phyloP scores from a whole-genome alignment of 1,140 invertebrate species.

The Chlorops oryzae region DNA sequence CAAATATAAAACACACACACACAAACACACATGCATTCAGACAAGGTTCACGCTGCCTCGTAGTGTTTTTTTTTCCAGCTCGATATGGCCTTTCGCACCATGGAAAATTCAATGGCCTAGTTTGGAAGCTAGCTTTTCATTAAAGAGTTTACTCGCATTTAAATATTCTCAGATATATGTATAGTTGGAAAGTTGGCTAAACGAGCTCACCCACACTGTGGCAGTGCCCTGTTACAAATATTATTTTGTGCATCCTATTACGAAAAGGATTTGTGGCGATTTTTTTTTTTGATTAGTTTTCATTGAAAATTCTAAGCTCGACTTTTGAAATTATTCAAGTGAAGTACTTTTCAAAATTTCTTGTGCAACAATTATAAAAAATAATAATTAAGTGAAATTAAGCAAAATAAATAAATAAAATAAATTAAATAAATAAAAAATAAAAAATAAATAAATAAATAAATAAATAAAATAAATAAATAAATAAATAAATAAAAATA shows the following conservation, averaged over 20 bases:
- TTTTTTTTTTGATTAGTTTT: background rate
- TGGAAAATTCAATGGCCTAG: no score
- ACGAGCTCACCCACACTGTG: no score
- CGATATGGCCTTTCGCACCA: no score
- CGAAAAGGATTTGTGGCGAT: background rate
- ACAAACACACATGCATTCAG: no score
- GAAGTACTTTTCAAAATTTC: background rate
- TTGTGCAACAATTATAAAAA: background rate
- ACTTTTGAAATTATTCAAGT: background rate
- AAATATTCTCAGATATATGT: no score
- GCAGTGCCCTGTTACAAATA: background rate
- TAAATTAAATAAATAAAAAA: background rate
- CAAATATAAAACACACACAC: no score
- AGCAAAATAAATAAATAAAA: background rate
- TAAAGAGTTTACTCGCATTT: no score
- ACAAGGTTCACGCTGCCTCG: no score
- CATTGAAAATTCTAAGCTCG: background rate
- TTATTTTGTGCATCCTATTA: background rate
- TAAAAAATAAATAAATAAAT: background rate
- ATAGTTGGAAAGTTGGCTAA: no score
- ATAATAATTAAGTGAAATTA: background rate
- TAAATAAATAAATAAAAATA: background rate
- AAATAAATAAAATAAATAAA: background rate
- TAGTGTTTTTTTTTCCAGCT: no score
- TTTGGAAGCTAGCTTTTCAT: no score